phyloP scores from a whole-genome alignment of 2,797 vertebrate species.

The Varecia variegata region DNA sequence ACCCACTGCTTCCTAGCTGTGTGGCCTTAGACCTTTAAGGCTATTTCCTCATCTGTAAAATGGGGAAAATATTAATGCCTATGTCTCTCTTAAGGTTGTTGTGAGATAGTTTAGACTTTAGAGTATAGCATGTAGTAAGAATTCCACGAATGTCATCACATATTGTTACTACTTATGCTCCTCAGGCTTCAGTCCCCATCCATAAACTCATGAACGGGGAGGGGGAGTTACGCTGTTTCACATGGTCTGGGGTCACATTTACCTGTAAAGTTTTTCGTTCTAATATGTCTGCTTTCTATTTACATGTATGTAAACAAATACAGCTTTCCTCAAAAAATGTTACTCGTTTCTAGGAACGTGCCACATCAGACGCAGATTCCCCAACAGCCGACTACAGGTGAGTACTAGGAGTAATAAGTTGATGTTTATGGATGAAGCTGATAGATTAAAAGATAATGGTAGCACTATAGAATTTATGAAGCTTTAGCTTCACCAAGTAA shows the following conservation, averaged over 20 bases:
- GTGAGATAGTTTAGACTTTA: neutral
- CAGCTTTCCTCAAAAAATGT: constrained; percentile 60
- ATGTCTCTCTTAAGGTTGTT: neutral
- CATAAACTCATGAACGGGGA: neutral
- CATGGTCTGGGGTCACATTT: neutral
- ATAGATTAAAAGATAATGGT: constrained; percentile 31
- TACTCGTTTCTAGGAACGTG: constrained; percentile 89
- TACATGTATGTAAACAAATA: neutral
- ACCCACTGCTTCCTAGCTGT: neutral
- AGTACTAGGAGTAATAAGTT: constrained; percentile 76
- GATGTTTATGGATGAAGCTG: neutral
- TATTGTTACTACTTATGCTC: neutral
- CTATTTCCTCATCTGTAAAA: neutral
- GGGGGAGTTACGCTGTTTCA: neutral
- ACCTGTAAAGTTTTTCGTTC: neutral
- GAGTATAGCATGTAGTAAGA: neutral
- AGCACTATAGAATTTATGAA: neutral
- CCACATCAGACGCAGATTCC: constrained; percentile 97
- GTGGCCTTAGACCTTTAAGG: neutral
- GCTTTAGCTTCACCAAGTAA: neutral
- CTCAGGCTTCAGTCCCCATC: neutral
- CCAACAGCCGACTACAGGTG: constrained; percentile 96
- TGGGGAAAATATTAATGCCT: neutral
- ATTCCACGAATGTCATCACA: neutral
- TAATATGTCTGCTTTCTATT: constrained; percentile 6